These are phyloP conservation scores for Discoglossus pictus DNA, from an alignment of 2,797 vertebrate genomes.

Conservation along the genomic window DNA sequence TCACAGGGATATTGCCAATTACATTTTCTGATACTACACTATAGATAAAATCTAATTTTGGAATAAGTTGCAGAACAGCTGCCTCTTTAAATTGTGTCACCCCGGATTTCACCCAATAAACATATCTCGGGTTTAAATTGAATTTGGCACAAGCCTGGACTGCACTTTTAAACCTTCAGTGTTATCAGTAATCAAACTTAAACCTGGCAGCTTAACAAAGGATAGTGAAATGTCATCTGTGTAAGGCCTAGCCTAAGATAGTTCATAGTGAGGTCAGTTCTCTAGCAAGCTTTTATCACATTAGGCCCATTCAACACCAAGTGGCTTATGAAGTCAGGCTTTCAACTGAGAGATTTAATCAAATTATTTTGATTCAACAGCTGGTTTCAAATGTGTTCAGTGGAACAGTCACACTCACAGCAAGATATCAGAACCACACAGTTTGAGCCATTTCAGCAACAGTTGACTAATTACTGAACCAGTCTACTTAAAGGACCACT, in stretches of 20 bases:
- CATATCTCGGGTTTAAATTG: no score
- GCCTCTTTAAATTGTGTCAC: no score
- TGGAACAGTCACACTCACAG: neutral
- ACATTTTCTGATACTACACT: no score
- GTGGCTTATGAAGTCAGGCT: constrained; percentile 9
- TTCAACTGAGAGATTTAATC: constrained; percentile 6
- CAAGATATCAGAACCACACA: neutral
- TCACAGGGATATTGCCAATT: no score
- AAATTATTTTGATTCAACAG: constrained; percentile 9
- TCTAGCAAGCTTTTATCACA: constrained; percentile 20
- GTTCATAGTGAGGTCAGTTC: constrained; percentile 15
- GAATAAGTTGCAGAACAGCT: no score
- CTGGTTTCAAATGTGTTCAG: constrained; percentile 1
- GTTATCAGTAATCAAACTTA: constrained; percentile 24
- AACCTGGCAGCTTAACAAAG: constrained; percentile 15
- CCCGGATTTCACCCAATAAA: no score
- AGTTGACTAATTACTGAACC: neutral
- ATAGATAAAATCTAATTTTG: no score
- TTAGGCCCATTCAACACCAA: constrained; percentile 5
- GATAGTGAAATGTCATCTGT: constrained; percentile 13
- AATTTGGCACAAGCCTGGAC: neutral
- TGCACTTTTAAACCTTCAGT: constrained; percentile 11
- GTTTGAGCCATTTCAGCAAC: neutral
- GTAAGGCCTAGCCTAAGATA: neutral
- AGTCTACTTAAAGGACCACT: no score